phyloP scores from a whole-genome alignment of 2,888 invertebrate genomes.

The Keiferia lycopersicella region DNA sequence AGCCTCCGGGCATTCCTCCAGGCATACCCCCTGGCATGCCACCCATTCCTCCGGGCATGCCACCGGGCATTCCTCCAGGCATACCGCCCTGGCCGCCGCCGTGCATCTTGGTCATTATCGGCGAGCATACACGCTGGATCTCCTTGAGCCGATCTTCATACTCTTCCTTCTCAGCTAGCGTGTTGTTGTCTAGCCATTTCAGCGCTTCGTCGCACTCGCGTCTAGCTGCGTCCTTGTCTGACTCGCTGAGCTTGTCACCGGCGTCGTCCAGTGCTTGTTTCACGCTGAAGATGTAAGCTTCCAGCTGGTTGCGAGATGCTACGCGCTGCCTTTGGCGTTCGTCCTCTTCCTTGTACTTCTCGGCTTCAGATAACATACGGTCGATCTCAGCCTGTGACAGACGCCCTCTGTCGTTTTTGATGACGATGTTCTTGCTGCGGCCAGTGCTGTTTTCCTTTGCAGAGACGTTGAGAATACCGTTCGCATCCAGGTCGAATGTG shows the following conservation, averaged over 20 bases:
- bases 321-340: constrained; percentile 82
- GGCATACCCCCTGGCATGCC: constrained; percentile 29
- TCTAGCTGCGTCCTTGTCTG: constrained; percentile 74
- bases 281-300: constrained; percentile 72
- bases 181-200: constrained; percentile 84
- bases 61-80: constrained; percentile 29
- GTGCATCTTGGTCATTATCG: constrained; percentile 68
- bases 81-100: constrained; percentile 62
- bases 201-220: constrained; percentile 76
- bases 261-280: constrained; percentile 82
- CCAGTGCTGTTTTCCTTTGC: constrained; percentile 82
- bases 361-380: constrained; percentile 67
- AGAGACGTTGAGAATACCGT: constrained; percentile 87
- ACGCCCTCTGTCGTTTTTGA: constrained; percentile 82
- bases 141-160: constrained; percentile 78
- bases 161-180: constrained; percentile 80
- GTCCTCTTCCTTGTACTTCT: constrained; percentile 83
- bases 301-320: constrained; percentile 79
- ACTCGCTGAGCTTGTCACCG: constrained; percentile 73
- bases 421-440: constrained; percentile 84
- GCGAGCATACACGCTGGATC: constrained; percentile 73
- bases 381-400: constrained; percentile 88
- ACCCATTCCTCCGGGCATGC: constrained; percentile 27
- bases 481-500: constrained; percentile 83
- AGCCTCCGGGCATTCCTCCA: constrained; percentile 29